These are phyloP conservation scores for Agonopterix alstromeriana DNA, from an alignment of 2,888 invertebrate genomes.

Conservation along the genomic window DNA sequence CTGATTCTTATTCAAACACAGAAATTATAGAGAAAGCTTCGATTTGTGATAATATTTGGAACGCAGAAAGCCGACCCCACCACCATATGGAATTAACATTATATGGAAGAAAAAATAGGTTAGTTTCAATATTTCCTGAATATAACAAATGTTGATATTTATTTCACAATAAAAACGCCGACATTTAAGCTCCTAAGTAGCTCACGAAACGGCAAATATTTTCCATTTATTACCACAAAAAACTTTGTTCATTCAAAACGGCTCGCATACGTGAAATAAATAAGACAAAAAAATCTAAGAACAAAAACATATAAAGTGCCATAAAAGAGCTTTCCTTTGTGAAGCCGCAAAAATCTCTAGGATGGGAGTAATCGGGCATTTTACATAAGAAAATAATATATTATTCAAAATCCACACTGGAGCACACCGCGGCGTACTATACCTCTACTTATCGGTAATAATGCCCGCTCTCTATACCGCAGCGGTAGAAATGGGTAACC, in stretches of 20 bases:
- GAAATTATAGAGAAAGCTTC: too few species aligned
- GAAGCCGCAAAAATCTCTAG: constrained; percentile 60
- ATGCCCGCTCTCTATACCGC: constrained; percentile 44
- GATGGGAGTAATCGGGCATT: constrained; percentile 73
- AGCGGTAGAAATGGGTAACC: constrained; percentile 18
- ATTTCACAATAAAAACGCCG: too few species aligned
- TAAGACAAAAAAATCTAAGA: constrained; percentile 43
- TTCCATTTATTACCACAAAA: constrained; percentile 8
- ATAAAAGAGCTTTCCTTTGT: constrained; percentile 67
- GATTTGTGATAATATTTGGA: too few species aligned
- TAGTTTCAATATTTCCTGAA: too few species aligned
- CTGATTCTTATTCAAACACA: too few species aligned
- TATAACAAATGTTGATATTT: too few species aligned
- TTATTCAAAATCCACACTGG: constrained; percentile 73
- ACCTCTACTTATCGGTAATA: constrained; percentile 65
- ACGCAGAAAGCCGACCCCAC: too few species aligned
- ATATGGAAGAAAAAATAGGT: too few species aligned
- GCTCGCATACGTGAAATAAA: constrained; percentile 35
- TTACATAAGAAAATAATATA: constrained; percentile 76
- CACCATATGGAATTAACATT: too few species aligned
- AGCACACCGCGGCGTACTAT: constrained; percentile 53
- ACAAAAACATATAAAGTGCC: constrained; percentile 66
- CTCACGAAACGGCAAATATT: constrained; percentile 4
- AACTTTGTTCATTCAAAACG: constrained; percentile 40
- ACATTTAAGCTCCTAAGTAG: background rate